Conservation (phyloP, 2,888 invertebrate species). For the Scaptodrosophila latifasciaeformis region DNA sequence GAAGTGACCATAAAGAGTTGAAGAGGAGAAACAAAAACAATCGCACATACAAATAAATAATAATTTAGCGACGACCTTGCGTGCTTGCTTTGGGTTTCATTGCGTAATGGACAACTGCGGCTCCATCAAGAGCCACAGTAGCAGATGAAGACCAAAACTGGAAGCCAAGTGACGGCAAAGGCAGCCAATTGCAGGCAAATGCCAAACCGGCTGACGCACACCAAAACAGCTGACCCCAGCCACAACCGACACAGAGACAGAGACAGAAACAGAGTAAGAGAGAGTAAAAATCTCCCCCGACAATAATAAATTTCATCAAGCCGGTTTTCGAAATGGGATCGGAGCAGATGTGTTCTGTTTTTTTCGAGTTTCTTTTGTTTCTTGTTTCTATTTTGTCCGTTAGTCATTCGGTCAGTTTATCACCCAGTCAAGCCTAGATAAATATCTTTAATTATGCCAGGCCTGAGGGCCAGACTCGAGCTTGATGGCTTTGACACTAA, state of each 20-base stretch:
- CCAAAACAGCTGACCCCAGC: no score
- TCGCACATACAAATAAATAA: not conserved
- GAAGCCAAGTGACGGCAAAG: not conserved
- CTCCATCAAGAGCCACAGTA: constrained; percentile 28
- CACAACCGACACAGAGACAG: no score
- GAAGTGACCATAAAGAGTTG: constrained; percentile 10
- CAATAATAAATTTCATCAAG: no score
- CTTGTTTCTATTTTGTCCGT: no score
- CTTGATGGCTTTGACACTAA: no score
- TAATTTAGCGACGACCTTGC: constrained; percentile 42
- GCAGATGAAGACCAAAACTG: constrained; percentile 7
- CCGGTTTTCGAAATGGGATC: no score
- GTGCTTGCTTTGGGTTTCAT: constrained; percentile 53
- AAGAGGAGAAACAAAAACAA: constrained; percentile 2
- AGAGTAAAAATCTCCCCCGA: not conserved
- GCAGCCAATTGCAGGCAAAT: not conserved
- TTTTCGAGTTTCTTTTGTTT: no score
- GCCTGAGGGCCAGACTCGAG: no score
- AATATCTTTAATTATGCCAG: no score
- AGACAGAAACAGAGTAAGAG: not conserved
- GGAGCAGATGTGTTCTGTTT: no score
- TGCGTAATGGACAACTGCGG: constrained; percentile 48
- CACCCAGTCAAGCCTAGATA: no score
- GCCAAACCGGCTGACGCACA: not conserved
- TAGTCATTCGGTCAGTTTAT: no score